Evolutionary conservation across 2,113 vertebrate genomes (phyloP), one percentile per base, ranked within the genome.

Genomic region (Cichladusa arquata): DNA sequence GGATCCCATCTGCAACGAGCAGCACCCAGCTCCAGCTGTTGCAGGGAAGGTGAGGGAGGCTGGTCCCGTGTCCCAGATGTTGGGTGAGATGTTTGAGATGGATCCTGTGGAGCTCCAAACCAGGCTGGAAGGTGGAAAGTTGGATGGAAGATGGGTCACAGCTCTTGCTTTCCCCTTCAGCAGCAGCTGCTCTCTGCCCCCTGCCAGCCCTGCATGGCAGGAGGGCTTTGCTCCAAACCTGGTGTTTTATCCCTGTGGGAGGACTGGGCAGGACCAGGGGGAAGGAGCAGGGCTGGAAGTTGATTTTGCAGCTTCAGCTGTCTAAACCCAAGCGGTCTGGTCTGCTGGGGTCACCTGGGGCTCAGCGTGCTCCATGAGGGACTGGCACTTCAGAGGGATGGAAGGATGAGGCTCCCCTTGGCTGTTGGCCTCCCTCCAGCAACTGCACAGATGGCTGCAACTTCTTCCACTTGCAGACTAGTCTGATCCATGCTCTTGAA

Each of bases 391-490:
- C 44, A 0, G 0, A 56, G 88, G 53, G 76, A 24, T 12, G 66
- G 20, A 67, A 80, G 57, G 53, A 44, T 60, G 79, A 80, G 71
- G 42, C 54, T 88, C 76, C 87, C 42, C 67, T 77, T 25, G 72
- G 86, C 83, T 77, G 1, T 42, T 95, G 95, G 89, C 93, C 72
- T 81, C 67, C 67, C 47, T 91, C 94, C 93, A 89, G 72, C 72
- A 28, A 6, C 72, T 17, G 31, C 86, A 58, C 60, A 96, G 95
- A 92, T 96, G 91, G 93, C 17, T 78, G 64, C 91, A 86, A 13
- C 83, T 57, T 48, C 91, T 94, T 92, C 60, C 36, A 58, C 69
- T 92, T 45, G 67, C 86, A 91, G 76, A 53, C 86, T 33, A 12
- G 86, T 71, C 77, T 6, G 2, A 54, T 71, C 81, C 84, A 66